A percentile compares a stretch with the other conserved stretches of the same genome.
These are phyloP conservation scores for Anoura caudifer DNA, from an alignment of 2,113 vertebrate species.

Conservation along the genomic window DNA sequence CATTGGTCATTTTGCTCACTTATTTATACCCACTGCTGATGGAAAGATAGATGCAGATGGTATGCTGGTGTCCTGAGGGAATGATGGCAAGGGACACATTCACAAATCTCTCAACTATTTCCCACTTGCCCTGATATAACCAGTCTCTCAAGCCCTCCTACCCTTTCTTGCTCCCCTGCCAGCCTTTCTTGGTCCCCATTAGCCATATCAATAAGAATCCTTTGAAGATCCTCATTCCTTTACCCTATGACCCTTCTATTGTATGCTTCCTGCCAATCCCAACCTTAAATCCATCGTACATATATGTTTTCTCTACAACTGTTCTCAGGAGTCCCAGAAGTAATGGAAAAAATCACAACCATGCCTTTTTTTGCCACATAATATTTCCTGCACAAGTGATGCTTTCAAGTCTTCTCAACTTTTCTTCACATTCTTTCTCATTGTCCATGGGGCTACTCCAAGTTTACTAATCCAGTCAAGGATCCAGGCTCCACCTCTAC, in stretches of 20 bases:
- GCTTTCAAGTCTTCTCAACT: not conserved
- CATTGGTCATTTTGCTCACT: not conserved
- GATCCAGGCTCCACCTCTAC: not conserved
- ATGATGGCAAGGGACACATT: not conserved
- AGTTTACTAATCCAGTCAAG: not conserved
- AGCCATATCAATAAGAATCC: not conserved
- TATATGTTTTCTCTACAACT: not conserved
- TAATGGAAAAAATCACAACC: not conserved
- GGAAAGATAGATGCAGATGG: not conserved
- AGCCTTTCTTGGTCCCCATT: not conserved
- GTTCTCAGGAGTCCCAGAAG: not conserved
- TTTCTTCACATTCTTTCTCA: not conserved
- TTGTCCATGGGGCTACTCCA: not conserved
- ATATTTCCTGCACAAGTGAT: not conserved
- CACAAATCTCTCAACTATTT: not conserved
- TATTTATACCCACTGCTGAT: too few relatives aligned
- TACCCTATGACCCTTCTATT: not conserved
- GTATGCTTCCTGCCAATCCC: not conserved
- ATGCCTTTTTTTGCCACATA: not conserved
- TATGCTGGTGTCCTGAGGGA: not conserved
- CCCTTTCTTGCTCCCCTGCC: too few relatives aligned
- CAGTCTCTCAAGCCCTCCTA: not conserved
- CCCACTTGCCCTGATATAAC: too few relatives aligned
- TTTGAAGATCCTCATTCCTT: too few relatives aligned
- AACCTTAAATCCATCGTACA: not conserved